Percentiles rank a stretch among this genome's conserved stretches.
Evolutionary conservation across 2,797 vertebrate species (phyloP).

Genomic region (Pogoniulus pusillus): DNA sequence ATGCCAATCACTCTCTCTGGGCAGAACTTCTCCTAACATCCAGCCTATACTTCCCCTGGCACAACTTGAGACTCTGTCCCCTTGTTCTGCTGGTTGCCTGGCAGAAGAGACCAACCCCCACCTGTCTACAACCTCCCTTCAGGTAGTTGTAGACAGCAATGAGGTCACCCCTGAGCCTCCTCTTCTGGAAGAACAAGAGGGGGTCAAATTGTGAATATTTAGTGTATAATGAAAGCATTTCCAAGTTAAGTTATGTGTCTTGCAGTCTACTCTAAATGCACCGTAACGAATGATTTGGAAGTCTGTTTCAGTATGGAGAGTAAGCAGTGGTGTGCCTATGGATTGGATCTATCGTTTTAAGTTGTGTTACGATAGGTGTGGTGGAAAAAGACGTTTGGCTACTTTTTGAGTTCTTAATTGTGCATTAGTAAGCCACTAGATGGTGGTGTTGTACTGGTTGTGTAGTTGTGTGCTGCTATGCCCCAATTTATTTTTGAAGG

Average conservation of each 20-base stretch:
- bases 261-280: not conserved
- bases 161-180: no score
- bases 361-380: not conserved
- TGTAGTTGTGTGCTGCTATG: not conserved
- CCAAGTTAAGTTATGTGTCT: not conserved
- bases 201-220: not conserved
- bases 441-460: slow-evolving; percentile 41
- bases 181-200: not conserved
- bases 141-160: no score
- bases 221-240: not conserved
- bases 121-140: no score
- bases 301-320: not conserved
- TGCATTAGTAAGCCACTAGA: slow-evolving; percentile 37
- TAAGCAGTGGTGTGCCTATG: not conserved
- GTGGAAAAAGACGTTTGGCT: not conserved
- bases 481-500: not conserved
- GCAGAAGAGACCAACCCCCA: no score
- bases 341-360: not conserved
- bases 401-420: not conserved
- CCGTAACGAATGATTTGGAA: not conserved
- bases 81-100: no score
- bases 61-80: no score
- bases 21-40: no score
- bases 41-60: no score
- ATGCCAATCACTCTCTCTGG: no score